Evolutionary conservation across 1,140 invertebrate genomes (phyloP), one percentile per base, ranked within the genome.

Genomic region (Pantala flavescens): DNA sequence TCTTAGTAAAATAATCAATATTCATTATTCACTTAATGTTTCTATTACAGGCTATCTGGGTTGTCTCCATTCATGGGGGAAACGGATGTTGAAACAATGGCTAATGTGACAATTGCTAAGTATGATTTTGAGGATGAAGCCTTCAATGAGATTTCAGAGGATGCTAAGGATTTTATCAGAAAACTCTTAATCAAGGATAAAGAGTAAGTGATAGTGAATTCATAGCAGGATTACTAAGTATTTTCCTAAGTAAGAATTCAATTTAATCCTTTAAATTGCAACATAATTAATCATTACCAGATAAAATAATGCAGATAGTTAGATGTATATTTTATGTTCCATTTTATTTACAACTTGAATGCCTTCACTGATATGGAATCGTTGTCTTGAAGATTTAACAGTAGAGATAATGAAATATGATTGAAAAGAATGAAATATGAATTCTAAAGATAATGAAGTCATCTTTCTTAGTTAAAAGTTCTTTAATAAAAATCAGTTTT

Each of bases 11-110:
- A n/a, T n/a, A n/a, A n/a, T n/a, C n/a, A n/a, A n/a, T n/a, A n/a
- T 36, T 36, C 2, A 36, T 36, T 9, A 36, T 24, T 24, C n/a
- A 23, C 16, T 72, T 42, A 24, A 71, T 71, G 12, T 19, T 42
- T 42, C 23, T 70, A 3, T n/a, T 23, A 7, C 80, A 98, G 97
- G 79, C 85, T 99, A 78, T 98, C 96, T 19, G 97, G 97, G 42
- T 84, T 99, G 55, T 98, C 97, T 24, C 97, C 97, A 21, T 99
- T 99, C 84, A 97, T 98, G 94, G 97, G 97, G 11, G 95, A 98
- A 80, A 96, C 91, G 73, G 97, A 99, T 82, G 88, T 95, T 76
- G 95, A 98, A 84, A 99, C 97, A 14, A 97, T 97, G 94, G 93
- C 94, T 0, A 98, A 98, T 82, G 95, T 98, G 0, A 97, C 95